A percentile compares a stretch with the other conserved stretches of the same genome.
Evolutionary conservation across 2,888 invertebrate genomes (phyloP).

Genomic region (Leucania comma): DNA sequence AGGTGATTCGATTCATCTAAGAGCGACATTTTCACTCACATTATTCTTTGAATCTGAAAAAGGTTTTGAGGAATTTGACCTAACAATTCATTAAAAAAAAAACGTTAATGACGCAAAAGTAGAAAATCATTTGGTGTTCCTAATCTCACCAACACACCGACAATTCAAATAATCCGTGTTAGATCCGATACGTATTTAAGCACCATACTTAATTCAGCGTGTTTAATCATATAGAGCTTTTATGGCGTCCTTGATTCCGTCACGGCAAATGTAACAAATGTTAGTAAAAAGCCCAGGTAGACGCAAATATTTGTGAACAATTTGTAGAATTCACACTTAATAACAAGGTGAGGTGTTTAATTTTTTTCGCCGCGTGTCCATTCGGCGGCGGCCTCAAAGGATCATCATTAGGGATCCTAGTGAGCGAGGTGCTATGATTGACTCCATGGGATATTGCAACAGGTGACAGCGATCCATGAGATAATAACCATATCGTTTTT

Average conservation of each 20-base stretch:
- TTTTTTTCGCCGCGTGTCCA: conserved; percentile 76
- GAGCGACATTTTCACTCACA: not conserved
- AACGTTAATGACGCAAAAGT: not conserved
- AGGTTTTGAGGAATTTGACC: not conserved
- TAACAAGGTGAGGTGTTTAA: conserved; percentile 83
- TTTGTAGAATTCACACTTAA: conserved; percentile 90
- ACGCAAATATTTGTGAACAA: conserved; percentile 90
- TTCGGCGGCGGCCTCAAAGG: conserved; percentile 82
- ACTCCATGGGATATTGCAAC: conserved; percentile 80
- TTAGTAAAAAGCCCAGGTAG: conserved; percentile 87
- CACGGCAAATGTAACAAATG: conserved; percentile 85
- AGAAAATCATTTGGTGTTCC: not conserved
- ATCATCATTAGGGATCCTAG: conserved; percentile 77
- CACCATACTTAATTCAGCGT: conserved; percentile 77
- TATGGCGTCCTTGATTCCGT: conserved; percentile 83
- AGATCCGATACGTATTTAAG: conserved; percentile 58
- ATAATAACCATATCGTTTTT: conserved; percentile 47
- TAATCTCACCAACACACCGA: conserved; percentile 10
- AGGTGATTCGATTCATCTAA: not conserved
- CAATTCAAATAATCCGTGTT: conserved; percentile 45
- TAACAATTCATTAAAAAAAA: not conserved
- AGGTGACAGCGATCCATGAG: conserved; percentile 76
- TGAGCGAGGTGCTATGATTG: conserved; percentile 82
- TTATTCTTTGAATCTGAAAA: not conserved
- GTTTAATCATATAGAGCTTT: conserved; percentile 81